phyloP scores from a whole-genome alignment of 2,113 vertebrate species.

The Chamaea fasciata region DNA sequence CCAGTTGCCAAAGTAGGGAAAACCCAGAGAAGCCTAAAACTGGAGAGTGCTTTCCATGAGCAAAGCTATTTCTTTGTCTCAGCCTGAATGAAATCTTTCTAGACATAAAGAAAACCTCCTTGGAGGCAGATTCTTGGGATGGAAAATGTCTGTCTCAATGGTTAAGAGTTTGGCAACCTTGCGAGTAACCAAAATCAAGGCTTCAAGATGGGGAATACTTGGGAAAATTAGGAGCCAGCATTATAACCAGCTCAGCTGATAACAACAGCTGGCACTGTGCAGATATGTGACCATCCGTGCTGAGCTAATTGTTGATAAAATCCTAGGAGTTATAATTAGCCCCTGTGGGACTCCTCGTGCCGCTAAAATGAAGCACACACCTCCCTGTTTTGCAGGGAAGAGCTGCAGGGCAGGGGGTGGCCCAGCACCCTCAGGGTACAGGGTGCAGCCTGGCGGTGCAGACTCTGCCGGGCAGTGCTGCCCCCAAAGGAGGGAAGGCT shows the following conservation, averaged over 20 bases:
- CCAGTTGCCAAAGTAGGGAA: not conserved
- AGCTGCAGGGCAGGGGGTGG: not conserved
- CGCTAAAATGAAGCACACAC: not conserved
- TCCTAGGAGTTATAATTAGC: conserved; percentile 50
- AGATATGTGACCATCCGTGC: conserved; percentile 42
- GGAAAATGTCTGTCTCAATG: not conserved
- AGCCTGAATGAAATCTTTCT: not conserved
- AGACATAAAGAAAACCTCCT: not conserved
- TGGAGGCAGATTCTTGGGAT: not conserved
- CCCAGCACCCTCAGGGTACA: not conserved
- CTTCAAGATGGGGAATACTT: not conserved
- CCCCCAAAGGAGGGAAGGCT: not conserved
- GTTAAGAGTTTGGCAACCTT: not conserved
- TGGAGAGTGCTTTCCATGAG: not conserved
- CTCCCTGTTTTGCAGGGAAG: not conserved
- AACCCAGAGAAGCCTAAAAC: not conserved
- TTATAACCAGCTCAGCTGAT: not conserved
- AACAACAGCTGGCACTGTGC: not conserved
- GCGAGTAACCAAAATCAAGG: not conserved
- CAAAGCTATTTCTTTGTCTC: not conserved
- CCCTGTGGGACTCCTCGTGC: not conserved
- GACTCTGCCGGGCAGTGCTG: accelerated
- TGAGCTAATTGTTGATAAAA: conserved; percentile 64
- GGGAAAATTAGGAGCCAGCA: not conserved
- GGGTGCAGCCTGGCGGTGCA: accelerated